Evolutionary conservation across 2,113 vertebrate species (phyloP), one percentile per base, ranked within the genome.

Genomic region (Semnornis frantzii): DNA sequence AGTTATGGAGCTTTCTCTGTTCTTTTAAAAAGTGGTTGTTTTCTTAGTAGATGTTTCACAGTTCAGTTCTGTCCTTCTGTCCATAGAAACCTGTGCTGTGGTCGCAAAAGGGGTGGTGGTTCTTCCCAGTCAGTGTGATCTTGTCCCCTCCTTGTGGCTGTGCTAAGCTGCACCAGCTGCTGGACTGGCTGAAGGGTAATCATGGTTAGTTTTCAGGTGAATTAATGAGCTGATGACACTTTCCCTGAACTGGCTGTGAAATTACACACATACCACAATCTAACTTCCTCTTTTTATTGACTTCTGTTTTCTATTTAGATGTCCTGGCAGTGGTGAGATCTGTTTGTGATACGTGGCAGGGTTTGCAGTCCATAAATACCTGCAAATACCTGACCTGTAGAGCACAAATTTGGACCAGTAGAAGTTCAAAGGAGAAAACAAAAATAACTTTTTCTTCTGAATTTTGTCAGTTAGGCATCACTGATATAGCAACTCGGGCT

Each of bases 1-100:
- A 24, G 24, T 57, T 87, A 55, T 0, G 0, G 48, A 59, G 30
- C 10, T 66, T 34, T 5, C 37, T 60, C 2, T 75, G 31, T 44
- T 80, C 24, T 42, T 80, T 12, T 8, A 16, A 42, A 11, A 81
- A 31, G 20, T 1, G 1, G 2, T 66, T 37, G 2, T 2, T 20
- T 37, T 50, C 64, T 50, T 55, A 42, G 11, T 25, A 34, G 13
- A 25, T 50, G 25, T 46, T 54, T 62, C 34, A 52, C 5, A 3
- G 7, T 77, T 85, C 2, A 0, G 4, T 72, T 57, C 13, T 65
- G 7, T 44, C 39, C 59, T 57, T 39, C n/a, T n/a, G n/a, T n/a
- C n/a, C n/a, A n/a, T 79, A 31, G 44, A 85, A 71, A 20, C 8
- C 12, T 18, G 25, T 39, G 46, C 34, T n/a, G 12, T 31, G 70